Evolutionary conservation across 1,140 invertebrate species (phyloP), one percentile per base, ranked within the genome.

Genomic region (Harpegnathos saltator): DNA sequence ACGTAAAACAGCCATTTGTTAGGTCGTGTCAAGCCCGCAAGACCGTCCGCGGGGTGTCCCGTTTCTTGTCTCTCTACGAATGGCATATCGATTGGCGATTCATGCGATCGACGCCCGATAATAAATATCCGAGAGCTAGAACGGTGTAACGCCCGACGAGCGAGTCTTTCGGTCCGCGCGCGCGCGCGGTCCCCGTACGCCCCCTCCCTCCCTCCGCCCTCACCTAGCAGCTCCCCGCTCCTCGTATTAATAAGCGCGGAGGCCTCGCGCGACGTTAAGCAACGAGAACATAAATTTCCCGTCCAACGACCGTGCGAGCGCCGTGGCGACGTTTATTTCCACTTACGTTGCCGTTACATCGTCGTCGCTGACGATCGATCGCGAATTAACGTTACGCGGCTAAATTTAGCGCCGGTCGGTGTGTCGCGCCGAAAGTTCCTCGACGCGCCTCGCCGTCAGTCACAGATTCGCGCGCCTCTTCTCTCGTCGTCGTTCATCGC

Each of bases 1-100:
- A 93, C 91, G 92, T 94, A 93, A 94, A 94, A 94, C 93, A 94
- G 92, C 92, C 93, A 94, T 94, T 94, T 94, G 93, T 94, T 94
- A 94, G 89, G 89, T 90, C 92, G 91, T 91, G 93, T 93, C 93
- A 93, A 93, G 88, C 92, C 85, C 85, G 86, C 86, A 88, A 88
- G 89, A 85, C 89, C 93, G 89, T 93, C 87, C 92, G 92, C 92
- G 93, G 93, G 93, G 93, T 93, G 93, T 94, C 93, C 89, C 77
- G 84, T 84, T 87, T 62, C 68, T 86, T 87, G 66, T 81, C 69
- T 80, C 75, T 81, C 58, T 80, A 87, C 92, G 90, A 93, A 91
- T 92, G 91, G 92, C 92, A 93, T 89, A 89, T 92, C 93, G 91
- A 94, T 94, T 94, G 94, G 90, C 93, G 91, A 93, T 94, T 94